A percentile compares a stretch with the other conserved stretches of the same genome.
These are phyloP conservation scores for Zosterops lateralis DNA, from an alignment of 2,113 vertebrate species.

Conservation along the genomic window DNA sequence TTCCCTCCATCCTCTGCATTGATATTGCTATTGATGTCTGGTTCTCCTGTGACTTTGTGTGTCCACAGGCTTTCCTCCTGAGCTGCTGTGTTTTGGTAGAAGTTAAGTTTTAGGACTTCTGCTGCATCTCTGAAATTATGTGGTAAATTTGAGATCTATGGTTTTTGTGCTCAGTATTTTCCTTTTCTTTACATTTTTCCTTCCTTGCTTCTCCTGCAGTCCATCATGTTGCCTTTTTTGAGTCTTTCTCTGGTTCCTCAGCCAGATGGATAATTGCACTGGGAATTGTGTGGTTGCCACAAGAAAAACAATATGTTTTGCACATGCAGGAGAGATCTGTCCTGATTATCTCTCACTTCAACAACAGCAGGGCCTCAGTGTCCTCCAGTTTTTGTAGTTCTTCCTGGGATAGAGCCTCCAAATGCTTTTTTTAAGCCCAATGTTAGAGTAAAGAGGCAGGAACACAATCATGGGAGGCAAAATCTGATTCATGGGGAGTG, in stretches of 20 bases:
- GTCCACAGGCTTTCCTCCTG: background rate
- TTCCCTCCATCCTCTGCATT: background rate
- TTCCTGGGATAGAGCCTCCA: background rate
- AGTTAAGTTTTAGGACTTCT: background rate
- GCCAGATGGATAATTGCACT: background rate
- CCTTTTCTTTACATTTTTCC: background rate
- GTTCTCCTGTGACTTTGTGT: background rate
- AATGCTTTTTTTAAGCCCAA: background rate
- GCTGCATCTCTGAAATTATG: background rate
- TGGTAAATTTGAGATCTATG: background rate
- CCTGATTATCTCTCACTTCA: background rate
- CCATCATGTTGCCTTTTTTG: background rate
- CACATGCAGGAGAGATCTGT: background rate
- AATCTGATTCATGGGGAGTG: background rate
- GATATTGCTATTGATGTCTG: background rate
- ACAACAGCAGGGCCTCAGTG: background rate
- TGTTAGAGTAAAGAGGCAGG: background rate
- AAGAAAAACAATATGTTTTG: background rate
- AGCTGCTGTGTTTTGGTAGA: background rate
- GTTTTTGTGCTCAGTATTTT: background rate
- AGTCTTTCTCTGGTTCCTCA: background rate
- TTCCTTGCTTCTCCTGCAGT: background rate
- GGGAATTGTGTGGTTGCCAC: background rate
- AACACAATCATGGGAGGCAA: background rate
- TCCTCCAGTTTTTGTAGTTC: background rate